Conservation (phyloP, 2,113 vertebrate species). For the Benitochromis conjunctus region DNA sequence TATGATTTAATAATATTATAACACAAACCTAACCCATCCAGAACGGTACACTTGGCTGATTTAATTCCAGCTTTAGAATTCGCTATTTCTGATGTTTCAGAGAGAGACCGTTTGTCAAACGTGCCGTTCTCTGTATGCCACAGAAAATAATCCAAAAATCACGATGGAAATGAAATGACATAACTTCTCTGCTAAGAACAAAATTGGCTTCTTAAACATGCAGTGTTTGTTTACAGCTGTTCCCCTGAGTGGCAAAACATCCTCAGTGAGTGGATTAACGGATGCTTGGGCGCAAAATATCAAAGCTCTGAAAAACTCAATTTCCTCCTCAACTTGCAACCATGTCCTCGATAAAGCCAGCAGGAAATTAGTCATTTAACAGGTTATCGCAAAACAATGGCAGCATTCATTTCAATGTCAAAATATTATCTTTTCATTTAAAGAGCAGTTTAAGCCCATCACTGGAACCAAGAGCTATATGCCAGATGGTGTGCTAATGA, state of each 20-base stretch:
- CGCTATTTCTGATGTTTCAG: background rate
- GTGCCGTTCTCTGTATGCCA: background rate
- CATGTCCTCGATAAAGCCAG: background rate
- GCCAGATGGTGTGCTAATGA: slow-evolving; percentile 46
- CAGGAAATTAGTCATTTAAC: background rate
- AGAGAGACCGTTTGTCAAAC: background rate
- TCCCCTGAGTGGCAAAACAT: slow-evolving; percentile 18
- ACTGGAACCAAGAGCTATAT: background rate
- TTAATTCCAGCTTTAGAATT: background rate
- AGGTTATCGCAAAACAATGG: background rate
- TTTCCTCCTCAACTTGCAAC: background rate
- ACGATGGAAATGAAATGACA: background rate
- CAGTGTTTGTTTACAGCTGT: slow-evolving; percentile 40
- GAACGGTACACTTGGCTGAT: background rate
- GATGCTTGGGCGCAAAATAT: slow-evolving; percentile 25
- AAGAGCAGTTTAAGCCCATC: slow-evolving; percentile 8
- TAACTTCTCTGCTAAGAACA: slow-evolving; percentile 9
- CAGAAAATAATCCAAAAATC: background rate
- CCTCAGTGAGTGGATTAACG: slow-evolving; percentile 23
- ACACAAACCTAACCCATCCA: background rate
- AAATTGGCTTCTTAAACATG: slow-evolving; percentile 41
- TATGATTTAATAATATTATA: background rate
- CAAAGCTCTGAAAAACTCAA: slow-evolving; percentile 4
- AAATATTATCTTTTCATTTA: slow-evolving; percentile 21
- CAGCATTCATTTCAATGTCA: background rate